A percentile compares a stretch with the other conserved stretches of the same genome.
These are phyloP conservation scores for Strigamia maritima DNA, from an alignment of 2,888 invertebrate species.

Conservation along the genomic window DNA sequence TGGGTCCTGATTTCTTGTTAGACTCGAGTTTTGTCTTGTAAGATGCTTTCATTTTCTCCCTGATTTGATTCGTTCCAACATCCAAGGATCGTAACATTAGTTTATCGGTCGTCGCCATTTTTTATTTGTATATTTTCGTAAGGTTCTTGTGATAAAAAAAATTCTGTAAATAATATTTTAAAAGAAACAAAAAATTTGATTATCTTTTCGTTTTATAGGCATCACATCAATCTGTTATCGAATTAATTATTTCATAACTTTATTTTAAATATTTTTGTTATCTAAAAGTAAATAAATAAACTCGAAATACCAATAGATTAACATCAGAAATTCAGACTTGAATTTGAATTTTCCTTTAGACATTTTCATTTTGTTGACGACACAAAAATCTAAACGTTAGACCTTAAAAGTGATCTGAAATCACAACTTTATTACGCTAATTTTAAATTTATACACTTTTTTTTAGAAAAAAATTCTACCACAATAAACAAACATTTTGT, in stretches of 20 bases:
- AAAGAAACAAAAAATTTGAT: no score
- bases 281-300: background rate
- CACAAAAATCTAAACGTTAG: background rate
- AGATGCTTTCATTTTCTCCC: background rate
- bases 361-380: background rate
- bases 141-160: background rate
- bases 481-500: no score
- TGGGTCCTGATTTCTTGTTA: slow-evolving; percentile 1
- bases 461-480: no score
- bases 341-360: background rate
- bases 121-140: background rate
- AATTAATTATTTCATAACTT: no score
- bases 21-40: background rate
- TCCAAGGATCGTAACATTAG: background rate
- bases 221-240: no score
- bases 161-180: background rate
- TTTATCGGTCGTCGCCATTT: slow-evolving; percentile 8
- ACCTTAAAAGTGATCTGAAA: background rate
- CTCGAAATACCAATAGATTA: background rate
- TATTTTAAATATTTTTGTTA: no score
- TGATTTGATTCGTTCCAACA: background rate
- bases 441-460: no score
- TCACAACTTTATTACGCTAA: background rate
- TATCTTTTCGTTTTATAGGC: no score
- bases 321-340: background rate